Evolutionary conservation across 2,113 vertebrate species (phyloP), one percentile per base, ranked within the genome.

Genomic region (Hylia prasina): DNA sequence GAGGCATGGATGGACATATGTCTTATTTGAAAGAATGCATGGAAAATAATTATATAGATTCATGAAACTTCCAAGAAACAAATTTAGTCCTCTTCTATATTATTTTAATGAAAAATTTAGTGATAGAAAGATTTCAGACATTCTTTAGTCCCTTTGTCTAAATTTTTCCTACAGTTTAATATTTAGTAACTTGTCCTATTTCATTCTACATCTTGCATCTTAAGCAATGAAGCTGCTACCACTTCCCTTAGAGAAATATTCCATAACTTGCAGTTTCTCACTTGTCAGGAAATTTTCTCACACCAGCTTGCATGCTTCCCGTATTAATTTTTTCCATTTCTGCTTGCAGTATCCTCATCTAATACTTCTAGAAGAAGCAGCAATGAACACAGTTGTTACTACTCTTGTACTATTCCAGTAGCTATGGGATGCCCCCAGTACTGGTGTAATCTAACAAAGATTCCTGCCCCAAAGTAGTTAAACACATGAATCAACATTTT

Each of bases 221-320:
- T 79, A 89, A 88, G 58, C 68, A 78, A 83, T 19, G 13, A 73
- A 86, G n/a, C 28, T 86, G 31, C n/a, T 69, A 71, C 47, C 50
- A 53, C 24, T 89, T 94, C 35, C 56, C 81, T 53, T 83, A 39
- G 30, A 87, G 25, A 93, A 95, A 78, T 76, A 87, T 53, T 91
- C 81, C 53, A 61, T 63, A 93, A 87, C 40, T 91, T 93, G 48
- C 65, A 81, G 42, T 64, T 95, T 96, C 61, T 31, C 84, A 79
- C 51, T 85, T 79, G 70, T 89, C 89, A 90, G 81, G 84, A 91
- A 85, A 90, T 83, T 90, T 94, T 92, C 86, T 90, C 80, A 90
- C 76, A 81, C 50, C 60, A 83, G 42, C 47, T 92, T 78, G 58
- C 37, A 50, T 18, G 27, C 71, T 96, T 95, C 79, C 75, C 92